Evolutionary conservation across 2,888 invertebrate species (phyloP), one percentile per base, ranked within the genome.

Genomic region (Phengaris arion): DNA sequence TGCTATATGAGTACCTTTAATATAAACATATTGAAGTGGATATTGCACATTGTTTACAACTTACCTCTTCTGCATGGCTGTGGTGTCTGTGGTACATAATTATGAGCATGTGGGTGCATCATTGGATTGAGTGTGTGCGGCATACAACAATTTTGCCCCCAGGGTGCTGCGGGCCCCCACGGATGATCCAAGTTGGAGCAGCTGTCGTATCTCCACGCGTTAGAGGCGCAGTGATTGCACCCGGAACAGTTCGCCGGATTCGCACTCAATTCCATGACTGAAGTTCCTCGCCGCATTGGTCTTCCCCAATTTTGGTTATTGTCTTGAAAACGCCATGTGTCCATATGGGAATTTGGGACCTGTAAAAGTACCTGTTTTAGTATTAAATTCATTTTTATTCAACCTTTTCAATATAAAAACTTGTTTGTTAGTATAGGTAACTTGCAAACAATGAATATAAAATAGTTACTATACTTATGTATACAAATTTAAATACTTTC

Each of bases 171-270:
- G 15, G 80, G 80, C 55, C 74, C 77, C 89, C 90, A 90, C 46
- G 86, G 81, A 79, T 89, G 90, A 77, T 93, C 93, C 57, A 93
- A 87, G 77, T 86, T 89, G 76, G 91, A 92, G 80, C 92, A 92
- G 83, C 93, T 92, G 78, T 93, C 93, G 80, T 93, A 93, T 2
- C 93, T 87, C 92, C 92, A 93, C 15, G 85, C 81, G 75, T 82
- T 79, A 6, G 86, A 82, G 13, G 84, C 82, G 75, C 84, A 85
- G 77, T 82, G 82, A 10, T 81, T 45, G 81, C 84, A 82, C 82
- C 89, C 78, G 75, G 79, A 64, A 74, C 83, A 80, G 0, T 76
- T 77, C 0, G 80, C 78, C n/a, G 79, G 79, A 45, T 80, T 85
- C 5, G 87, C 89, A 9, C 90, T 86, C 9, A 93, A 83, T 78